These are phyloP conservation scores for Pardosa pseudoannulata DNA, from an alignment of 2,888 invertebrate genomes.

Conservation along the genomic window DNA sequence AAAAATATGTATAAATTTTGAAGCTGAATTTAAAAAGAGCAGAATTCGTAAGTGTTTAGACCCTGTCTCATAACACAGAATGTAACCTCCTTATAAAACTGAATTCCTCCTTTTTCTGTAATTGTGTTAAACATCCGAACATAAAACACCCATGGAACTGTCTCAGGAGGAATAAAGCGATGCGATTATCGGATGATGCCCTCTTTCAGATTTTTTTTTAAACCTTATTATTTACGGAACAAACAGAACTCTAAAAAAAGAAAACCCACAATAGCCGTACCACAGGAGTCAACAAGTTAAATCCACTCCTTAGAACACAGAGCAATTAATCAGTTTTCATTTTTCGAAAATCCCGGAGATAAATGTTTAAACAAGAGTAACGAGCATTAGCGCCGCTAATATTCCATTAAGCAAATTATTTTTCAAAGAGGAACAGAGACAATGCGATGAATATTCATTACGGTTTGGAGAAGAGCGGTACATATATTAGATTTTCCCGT, in stretches of 20 bases:
- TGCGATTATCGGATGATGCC: no score
- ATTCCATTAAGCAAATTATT: conserved; percentile 12
- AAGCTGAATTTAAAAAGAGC: no score
- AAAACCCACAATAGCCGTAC: not conserved
- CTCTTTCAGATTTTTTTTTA: no score
- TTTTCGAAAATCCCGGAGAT: not conserved
- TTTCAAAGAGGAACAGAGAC: not conserved
- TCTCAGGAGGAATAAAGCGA: no score
- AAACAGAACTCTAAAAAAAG: not conserved
- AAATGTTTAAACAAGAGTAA: conserved; percentile 14
- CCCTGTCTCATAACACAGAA: no score
- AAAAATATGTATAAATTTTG: no score
- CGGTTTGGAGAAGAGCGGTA: not conserved
- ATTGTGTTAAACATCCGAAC: no score
- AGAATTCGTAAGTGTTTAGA: no score
- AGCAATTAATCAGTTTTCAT: conserved; percentile 14
- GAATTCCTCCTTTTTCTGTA: no score
- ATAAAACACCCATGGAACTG: no score
- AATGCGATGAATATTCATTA: conserved; percentile 9
- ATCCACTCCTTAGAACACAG: not conserved
- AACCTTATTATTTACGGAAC: no score
- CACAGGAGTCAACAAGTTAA: conserved; percentile 4
- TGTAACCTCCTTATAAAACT: no score
- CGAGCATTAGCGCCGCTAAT: conserved; percentile 16
- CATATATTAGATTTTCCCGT: not conserved